Evolutionary conservation across 2,888 invertebrate species (phyloP), one percentile per base, ranked within the genome.

Genomic region (Neocrepidodera transversa): DNA sequence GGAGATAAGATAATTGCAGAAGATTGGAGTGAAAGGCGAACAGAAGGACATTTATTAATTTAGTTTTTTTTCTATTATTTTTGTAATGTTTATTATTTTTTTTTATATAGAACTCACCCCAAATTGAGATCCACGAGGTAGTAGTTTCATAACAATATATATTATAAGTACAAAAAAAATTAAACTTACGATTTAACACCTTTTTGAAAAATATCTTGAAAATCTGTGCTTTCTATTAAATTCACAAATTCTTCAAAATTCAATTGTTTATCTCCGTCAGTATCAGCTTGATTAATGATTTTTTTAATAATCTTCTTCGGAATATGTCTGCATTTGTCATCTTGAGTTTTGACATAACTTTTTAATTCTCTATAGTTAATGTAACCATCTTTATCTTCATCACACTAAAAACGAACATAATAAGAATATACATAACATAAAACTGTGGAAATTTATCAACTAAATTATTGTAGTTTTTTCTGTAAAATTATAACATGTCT

Each of bases 171-270:
- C n/a, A n/a, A n/a, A n/a, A n/a, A n/a, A n/a, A n/a, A n/a, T n/a
- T n/a, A n/a, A n/a, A 48, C 58, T 38, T 47, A 62, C 62, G 51
- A 16, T 4, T 43, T 16, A 16, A 51, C 30, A 40, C 42, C 32
- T 26, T 20, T 53, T 10, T 58, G 54, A 6, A 63, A 53, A n/a
- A 40, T 3, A 26, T 60, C 43, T 20, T 55, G 23, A 3, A 86
- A 75, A 55, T 85, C 83, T 0, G 85, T 84, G 51, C 82, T 74
- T 65, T 84, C 80, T 79, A 87, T 84, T 87, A 91, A 87, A 30
- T 84, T 84, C 23, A 88, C 84, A 67, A 91, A 90, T 79, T 91
- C 91, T 17, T 84, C 81, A 70, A 86, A 89, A 72, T 89, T 87
- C 56, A 92, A 79, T 65, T 83, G 83, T 1, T 90, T 89, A 30